Evolutionary conservation across 2,888 invertebrate species (phyloP), one percentile per base, ranked within the genome.

Genomic region (Eupithecia abbreviata): DNA sequence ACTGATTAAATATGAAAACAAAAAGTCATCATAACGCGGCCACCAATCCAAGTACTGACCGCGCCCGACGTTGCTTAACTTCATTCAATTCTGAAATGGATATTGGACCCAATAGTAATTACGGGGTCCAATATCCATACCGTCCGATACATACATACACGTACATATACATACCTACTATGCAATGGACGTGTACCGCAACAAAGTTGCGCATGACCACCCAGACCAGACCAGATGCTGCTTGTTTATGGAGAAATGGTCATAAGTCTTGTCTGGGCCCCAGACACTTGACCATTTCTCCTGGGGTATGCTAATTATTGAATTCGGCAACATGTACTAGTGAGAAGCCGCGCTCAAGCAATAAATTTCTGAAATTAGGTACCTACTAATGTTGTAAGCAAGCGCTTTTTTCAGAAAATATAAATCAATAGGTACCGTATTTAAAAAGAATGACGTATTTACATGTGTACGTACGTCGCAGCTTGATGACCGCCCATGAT

Each of bases 51-150:
- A 80, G 92, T 92, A 92, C 92, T 92, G 90, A 92, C 89, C 89
- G 86, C 91, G 91, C 91, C 92, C 91, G 90, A 92, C 88, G 91
- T 90, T 91, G 92, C 90, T 91, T 92, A 91, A 91, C 91, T 91
- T 90, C 91, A 30, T 30, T 30, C 30, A 30, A 30, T 30, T 30
- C 30, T 30, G 30, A 30, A 30, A 30, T 30, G 30, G 30, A 30
- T 30, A 30, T 30, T 30, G 30, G 30, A 30, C 30, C 30, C 30
- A 30, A 30, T 30, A 30, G 30, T 30, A 1, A 30, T 30, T 30
- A 30, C 30, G 30, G 30, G 30, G 30, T 30, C 30, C 30, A 30
- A 30, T 30, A 30, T 30, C 30, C 30, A 30, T 30, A 30, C 30
- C 30, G 30, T 30, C 30, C 30, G 30, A 30, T 30, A 30, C 30